A percentile compares a stretch with the other conserved stretches of the same genome.
Conservation (phyloP, 2,888 invertebrate species). For the Nowickia ferox region DNA sequence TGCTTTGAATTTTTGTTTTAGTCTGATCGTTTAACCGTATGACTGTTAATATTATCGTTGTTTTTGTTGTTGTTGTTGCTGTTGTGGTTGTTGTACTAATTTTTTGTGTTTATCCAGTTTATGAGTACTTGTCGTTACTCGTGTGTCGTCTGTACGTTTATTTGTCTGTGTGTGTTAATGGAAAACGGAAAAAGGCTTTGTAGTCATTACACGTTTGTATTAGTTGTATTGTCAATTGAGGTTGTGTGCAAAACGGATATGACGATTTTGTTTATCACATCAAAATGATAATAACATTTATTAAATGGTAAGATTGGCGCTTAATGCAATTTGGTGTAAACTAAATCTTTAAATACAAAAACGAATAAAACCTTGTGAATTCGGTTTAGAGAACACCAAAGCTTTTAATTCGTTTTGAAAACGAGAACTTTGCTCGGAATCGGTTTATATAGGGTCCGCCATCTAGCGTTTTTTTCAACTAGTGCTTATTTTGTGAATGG, state of each 20-base stretch:
- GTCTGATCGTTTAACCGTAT: slow-evolving; percentile 44
- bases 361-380: not conserved
- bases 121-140: not conserved
- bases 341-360: not conserved
- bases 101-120: not conserved
- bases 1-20: not conserved
- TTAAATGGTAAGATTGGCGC: slow-evolving; percentile 1
- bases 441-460: too few relatives aligned
- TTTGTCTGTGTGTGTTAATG: slow-evolving; percentile 43
- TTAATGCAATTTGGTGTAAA: not conserved
- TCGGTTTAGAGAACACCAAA: too few relatives aligned
- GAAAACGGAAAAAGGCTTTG: slow-evolving; percentile 51
- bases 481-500: too few relatives aligned
- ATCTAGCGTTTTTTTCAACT: too few relatives aligned
- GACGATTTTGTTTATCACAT: slow-evolving; percentile 11
- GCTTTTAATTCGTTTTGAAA: too few relatives aligned
- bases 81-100: slow-evolving; percentile 12
- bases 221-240: not conserved
- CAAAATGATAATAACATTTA: slow-evolving; percentile 34
- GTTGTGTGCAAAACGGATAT: slow-evolving; percentile 37
- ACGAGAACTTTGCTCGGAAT: too few relatives aligned
- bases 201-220: slow-evolving; percentile 42
- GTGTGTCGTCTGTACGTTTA: not conserved
- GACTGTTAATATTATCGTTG: not conserved
- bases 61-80: slow-evolving; percentile 19